A percentile compares a stretch with the other conserved stretches of the same genome.
phyloP scores from a whole-genome alignment of 2,113 vertebrate genomes.

The Eublepharis macularius region DNA sequence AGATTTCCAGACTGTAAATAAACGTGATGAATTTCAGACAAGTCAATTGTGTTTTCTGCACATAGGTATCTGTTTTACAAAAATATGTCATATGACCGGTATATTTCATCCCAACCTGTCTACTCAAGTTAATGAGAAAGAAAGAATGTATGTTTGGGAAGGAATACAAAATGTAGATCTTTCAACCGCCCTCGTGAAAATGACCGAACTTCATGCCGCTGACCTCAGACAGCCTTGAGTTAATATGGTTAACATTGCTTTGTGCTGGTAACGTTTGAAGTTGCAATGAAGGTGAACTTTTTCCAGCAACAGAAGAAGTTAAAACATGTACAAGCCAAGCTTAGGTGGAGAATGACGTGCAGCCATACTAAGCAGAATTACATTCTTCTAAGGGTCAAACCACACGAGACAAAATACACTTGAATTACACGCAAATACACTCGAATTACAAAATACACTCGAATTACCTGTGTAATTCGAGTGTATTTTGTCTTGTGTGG shows the following conservation, averaged over 20 bases:
- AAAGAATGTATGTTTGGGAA: conserved; percentile 10
- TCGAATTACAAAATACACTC: no score
- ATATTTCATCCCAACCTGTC: conserved; percentile 23
- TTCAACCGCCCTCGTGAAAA: background rate
- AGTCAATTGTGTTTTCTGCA: conserved; percentile 38
- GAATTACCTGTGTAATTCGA: no score
- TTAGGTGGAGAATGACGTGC: background rate
- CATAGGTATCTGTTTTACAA: conserved; percentile 3
- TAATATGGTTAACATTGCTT: background rate
- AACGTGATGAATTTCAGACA: conserved; percentile 35
- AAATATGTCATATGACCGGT: conserved; percentile 9
- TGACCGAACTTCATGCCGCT: background rate
- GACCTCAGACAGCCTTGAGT: background rate
- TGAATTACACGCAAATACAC: no score
- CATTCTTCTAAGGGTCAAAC: no score
- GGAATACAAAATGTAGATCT: background rate
- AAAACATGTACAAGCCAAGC: background rate
- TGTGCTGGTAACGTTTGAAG: background rate
- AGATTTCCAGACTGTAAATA: conserved; percentile 39
- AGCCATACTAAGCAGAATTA: no score
- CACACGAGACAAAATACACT: no score
- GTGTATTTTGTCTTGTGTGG: no score
- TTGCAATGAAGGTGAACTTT: background rate
- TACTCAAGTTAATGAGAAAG: conserved; percentile 25
- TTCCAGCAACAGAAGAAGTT: background rate